Evolutionary conservation across 2,888 invertebrate species (phyloP).

Genomic region (Galeruca laticollis): DNA sequence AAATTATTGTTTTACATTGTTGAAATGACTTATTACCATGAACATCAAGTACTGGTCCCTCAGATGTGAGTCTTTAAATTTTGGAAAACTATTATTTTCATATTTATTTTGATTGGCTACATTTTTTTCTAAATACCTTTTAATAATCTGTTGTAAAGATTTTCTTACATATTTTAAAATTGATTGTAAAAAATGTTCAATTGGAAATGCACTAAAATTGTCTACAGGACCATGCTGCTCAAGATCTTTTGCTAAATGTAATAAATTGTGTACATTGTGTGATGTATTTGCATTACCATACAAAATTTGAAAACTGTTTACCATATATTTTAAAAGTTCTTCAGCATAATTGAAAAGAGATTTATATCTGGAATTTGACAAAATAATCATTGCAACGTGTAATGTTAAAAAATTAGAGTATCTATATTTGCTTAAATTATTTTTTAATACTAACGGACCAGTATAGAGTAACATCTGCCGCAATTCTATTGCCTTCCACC

Average conservation of each 20-base stretch:
- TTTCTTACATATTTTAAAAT: slow-evolving; percentile 14
- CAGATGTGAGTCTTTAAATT: background rate
- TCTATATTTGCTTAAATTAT: slow-evolving; percentile 7
- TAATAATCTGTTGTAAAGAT: slow-evolving; percentile 22
- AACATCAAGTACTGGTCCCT: background rate
- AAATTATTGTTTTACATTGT: slow-evolving; percentile 24
- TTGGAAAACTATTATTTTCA: background rate
- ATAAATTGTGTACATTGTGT: slow-evolving; percentile 36
- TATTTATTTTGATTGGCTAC: too few relatives aligned
- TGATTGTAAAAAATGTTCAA: slow-evolving; percentile 36
- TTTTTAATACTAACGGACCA: slow-evolving; percentile 38
- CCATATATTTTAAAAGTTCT: slow-evolving; percentile 1
- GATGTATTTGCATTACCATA: slow-evolving; percentile 17
- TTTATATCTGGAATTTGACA: slow-evolving; percentile 4
- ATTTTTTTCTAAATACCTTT: slow-evolving; percentile 11
- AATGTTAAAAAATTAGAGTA: slow-evolving; percentile 38
- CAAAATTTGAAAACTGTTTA: slow-evolving; percentile 10
- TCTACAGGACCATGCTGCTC: slow-evolving; percentile 33
- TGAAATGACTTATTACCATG: background rate
- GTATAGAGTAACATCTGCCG: slow-evolving; percentile 38
- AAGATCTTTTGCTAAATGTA: slow-evolving; percentile 17
- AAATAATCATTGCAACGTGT: slow-evolving; percentile 30
- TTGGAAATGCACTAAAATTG: slow-evolving; percentile 37
- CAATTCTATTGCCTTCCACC: too few relatives aligned
- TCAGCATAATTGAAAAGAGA: slow-evolving; percentile 15